Evolutionary conservation across 2,888 invertebrate species (phyloP).

Genomic region (Megastigmus dorsalis): DNA sequence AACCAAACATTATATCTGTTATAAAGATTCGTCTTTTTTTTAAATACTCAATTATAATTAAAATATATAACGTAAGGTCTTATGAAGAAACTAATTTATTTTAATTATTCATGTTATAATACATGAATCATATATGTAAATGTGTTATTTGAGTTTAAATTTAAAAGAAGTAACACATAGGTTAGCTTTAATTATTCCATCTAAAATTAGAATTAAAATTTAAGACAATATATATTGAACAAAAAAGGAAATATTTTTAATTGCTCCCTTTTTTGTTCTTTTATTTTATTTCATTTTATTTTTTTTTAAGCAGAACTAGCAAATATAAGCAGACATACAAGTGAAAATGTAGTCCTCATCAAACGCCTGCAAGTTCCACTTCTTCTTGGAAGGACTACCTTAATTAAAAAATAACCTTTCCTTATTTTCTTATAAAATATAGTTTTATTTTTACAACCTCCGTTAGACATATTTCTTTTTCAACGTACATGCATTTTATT

Average conservation of each 20-base stretch:
- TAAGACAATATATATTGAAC: too few species aligned
- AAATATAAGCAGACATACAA: slow-evolving; percentile 33
- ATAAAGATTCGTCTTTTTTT: neutral
- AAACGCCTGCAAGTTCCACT: slow-evolving; percentile 33
- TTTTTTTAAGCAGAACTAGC: slow-evolving; percentile 25
- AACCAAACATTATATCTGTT: slow-evolving; percentile 37
- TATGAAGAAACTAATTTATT: slow-evolving; percentile 34
- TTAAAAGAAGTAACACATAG: neutral
- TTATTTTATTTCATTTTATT: too few species aligned
- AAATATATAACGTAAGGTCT: slow-evolving; percentile 34
- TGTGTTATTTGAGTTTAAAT: slow-evolving; percentile 10
- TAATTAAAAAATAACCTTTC: slow-evolving; percentile 37
- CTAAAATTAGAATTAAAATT: slow-evolving; percentile 10
- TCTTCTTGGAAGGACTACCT: slow-evolving; percentile 42
- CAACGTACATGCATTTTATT: neutral
- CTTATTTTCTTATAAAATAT: slow-evolving; percentile 17
- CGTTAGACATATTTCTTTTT: neutral
- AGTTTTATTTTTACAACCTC: neutral
- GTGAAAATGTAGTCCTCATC: slow-evolving; percentile 28
- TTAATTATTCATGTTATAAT: neutral
- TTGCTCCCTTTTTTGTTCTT: too few species aligned
- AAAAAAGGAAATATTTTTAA: too few species aligned
- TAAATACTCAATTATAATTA: neutral
- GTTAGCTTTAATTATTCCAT: slow-evolving; percentile 7
- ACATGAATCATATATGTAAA: slow-evolving; percentile 1